Evolutionary conservation across 1,140 invertebrate genomes (phyloP).

Genomic region (Mamestra configurata): DNA sequence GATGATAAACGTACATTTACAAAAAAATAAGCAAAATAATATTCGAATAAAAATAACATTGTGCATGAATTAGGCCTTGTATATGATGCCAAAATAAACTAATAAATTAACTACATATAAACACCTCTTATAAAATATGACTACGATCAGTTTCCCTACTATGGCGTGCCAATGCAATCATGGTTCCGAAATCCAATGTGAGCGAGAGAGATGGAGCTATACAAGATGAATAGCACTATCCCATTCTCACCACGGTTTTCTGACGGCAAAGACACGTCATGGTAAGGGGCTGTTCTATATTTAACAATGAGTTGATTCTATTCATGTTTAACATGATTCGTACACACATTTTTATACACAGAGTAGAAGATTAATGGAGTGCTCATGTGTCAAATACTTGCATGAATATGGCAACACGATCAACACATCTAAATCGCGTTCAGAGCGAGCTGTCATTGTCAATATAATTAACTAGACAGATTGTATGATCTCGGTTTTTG

Average conservation of each 20-base stretch:
- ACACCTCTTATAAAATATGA: conserved; percentile 19
- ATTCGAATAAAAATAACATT: background rate
- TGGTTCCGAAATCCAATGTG: too few relatives aligned
- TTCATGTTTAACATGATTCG: conserved; percentile 3
- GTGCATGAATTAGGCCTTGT: background rate
- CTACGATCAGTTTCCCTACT: background rate
- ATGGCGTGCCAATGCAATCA: background rate
- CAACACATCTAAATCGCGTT: too few relatives aligned
- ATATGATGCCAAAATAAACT: background rate
- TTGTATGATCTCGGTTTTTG: too few relatives aligned
- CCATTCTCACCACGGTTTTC: too few relatives aligned
- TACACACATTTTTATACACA: background rate
- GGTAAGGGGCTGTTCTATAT: too few relatives aligned
- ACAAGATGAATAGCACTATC: too few relatives aligned
- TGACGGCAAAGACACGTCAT: too few relatives aligned
- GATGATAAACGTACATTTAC: too few relatives aligned
- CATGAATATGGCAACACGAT: too few relatives aligned
- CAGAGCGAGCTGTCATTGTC: too few relatives aligned
- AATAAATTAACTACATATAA: background rate
- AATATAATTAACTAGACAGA: too few relatives aligned
- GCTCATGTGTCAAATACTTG: background rate
- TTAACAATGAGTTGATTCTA: background rate
- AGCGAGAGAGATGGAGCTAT: too few relatives aligned
- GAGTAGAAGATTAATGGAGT: background rate
- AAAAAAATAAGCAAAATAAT: background rate